Base-by-base conservation (phyloP, 1,140 invertebrate species). In the Drosophila varians region DNA sequence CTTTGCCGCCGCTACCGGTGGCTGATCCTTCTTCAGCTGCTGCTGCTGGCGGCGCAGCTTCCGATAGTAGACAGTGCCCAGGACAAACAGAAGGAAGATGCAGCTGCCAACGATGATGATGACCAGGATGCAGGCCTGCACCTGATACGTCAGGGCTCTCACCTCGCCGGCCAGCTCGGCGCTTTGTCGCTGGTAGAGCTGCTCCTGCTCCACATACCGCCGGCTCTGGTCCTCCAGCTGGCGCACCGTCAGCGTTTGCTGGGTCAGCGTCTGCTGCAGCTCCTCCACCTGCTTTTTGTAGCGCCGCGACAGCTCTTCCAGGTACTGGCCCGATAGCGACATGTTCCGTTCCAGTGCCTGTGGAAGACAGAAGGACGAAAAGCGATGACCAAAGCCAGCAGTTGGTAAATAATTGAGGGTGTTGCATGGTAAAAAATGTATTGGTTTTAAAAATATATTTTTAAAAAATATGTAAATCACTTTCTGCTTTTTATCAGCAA, bases 201-300 rank as follows among this genome's bases (percentile, higher is more conserved):
- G 92, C 73, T 96, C 95, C 23, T 94, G 92, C 68, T 96, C 95
- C 51, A 95, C 94, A 26, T 93, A 93, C 69, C 94, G 94, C 34
- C 93, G 93, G 9, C 94, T 94, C 75, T 96, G 95, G 66, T 97
- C 96, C 40, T 94, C 94, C 90, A 97, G 93, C 14, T 94, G 94
- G 1, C 92, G 91, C 38, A 97, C 93, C 0, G 96, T 97, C 66
- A 96, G 95, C 75, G 98, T 96, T 55, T 98, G 94, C 77, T 96
- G 95, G 78, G 98, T 97, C 52, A 98, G 94, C 3, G 95, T 94
- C 57, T 94, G 94, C 90, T 97, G 96, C 94, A 98, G 96, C 88
- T 99, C 98, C 91, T 99, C 98, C 25, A 98, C 97, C 92, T 99
- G 98, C 65, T 97, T 97, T 74, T 98, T 98, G 91, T 99, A 99